phyloP scores from a whole-genome alignment of 2,113 vertebrate genomes.

The Herpetotheres cachinnans region DNA sequence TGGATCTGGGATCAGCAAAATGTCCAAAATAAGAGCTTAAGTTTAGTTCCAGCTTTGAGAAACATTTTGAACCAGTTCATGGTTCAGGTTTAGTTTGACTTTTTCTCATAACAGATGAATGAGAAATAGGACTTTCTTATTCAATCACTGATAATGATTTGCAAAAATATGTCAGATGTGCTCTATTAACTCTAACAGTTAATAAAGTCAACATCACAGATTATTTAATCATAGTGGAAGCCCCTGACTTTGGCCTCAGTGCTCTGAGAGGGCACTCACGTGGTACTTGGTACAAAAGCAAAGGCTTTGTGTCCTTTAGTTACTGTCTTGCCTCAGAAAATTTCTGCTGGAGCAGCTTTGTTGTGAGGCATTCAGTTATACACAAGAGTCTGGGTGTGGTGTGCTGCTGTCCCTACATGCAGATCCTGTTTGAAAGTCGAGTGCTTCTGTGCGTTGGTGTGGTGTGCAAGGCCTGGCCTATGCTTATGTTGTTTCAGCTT shows the following conservation, averaged over 20 bases:
- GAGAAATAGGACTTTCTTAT: background rate
- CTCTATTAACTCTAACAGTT: background rate
- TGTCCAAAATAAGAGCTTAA: background rate
- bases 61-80: background rate
- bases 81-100: background rate
- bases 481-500: background rate
- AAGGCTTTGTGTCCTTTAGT: background rate
- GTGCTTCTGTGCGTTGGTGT: background rate
- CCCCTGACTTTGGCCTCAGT: background rate
- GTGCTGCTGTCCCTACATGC: background rate
- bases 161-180: background rate
- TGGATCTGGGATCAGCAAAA: background rate
- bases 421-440: background rate
- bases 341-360: background rate
- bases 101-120: background rate
- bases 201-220: background rate
- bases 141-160: background rate
- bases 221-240: background rate
- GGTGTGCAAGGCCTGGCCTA: background rate
- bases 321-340: background rate
- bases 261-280: background rate
- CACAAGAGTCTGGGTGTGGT: rapidly evolving
- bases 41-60: background rate
- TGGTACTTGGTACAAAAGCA: background rate
- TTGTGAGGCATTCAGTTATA: background rate